These are phyloP conservation scores for Rhynchotus rufescens DNA, from an alignment of 2,797 vertebrate genomes.

Conservation along the genomic window DNA sequence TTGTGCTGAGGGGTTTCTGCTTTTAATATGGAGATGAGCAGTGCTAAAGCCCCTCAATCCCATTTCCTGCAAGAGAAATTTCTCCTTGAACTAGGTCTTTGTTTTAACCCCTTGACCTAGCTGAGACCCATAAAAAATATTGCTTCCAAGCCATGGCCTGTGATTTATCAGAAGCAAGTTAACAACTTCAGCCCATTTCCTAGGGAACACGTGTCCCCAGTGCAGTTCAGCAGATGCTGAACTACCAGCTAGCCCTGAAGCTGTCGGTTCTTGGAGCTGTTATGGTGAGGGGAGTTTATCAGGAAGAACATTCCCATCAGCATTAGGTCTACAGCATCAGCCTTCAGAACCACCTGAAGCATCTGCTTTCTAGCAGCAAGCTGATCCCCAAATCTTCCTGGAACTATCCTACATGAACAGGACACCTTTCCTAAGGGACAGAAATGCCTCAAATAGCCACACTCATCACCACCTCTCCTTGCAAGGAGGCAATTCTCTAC, in stretches of 20 bases:
- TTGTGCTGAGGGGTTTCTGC: background rate
- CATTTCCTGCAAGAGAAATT: background rate
- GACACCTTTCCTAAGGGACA: accelerated
- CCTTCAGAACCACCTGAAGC: background rate
- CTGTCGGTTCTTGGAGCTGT: background rate
- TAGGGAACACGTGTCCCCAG: accelerated
- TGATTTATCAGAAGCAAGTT: background rate
- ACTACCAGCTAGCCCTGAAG: background rate
- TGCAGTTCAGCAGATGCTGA: accelerated
- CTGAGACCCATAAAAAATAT: background rate
- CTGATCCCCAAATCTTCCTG: background rate
- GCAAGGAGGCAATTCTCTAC: background rate
- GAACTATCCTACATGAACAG: background rate
- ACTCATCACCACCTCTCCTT: background rate
- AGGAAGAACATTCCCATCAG: background rate
- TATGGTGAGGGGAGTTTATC: accelerated
- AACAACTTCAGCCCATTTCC: background rate
- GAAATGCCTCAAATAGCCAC: accelerated
- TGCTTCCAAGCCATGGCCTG: background rate
- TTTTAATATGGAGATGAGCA: background rate
- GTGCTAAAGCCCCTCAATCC: background rate
- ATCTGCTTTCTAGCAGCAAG: background rate
- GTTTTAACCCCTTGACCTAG: background rate
- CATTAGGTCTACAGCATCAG: background rate
- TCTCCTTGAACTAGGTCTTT: background rate